Evolutionary conservation across 2,113 vertebrate species (phyloP).

Genomic region (Maccullochella peelii): DNA sequence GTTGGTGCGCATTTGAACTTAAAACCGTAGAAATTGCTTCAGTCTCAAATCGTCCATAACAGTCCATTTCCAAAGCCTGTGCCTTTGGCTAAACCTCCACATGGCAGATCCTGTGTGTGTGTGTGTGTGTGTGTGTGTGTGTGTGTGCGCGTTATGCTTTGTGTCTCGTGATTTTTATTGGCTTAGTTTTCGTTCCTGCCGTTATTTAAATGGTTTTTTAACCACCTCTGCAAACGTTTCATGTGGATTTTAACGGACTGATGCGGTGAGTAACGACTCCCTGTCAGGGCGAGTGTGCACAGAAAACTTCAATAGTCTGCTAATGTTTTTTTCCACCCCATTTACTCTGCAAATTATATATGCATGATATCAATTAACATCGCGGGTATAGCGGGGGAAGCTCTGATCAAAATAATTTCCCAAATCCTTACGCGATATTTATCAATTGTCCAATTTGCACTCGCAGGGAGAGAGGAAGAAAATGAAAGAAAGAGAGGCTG

Average conservation of each 20-base stretch:
- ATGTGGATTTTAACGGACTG: conserved; percentile 80
- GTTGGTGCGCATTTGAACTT: conserved; percentile 32
- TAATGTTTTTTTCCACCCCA: conserved; percentile 68
- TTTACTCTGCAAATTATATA: conserved; percentile 69
- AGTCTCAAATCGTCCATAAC: conserved; percentile 43
- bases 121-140: conserved; percentile 3
- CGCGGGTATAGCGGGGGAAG: conserved; percentile 6
- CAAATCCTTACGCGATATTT: conserved; percentile 37
- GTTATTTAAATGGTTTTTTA: conserved; percentile 71
- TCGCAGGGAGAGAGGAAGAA: background rate
- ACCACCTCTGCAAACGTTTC: conserved; percentile 66
- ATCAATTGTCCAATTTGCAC: conserved; percentile 51
- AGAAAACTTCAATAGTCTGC: conserved; percentile 64
- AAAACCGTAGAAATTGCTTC: conserved; percentile 36
- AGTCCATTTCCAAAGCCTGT: conserved; percentile 42
- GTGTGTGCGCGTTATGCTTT: conserved; percentile 19
- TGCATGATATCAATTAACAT: conserved; percentile 61
- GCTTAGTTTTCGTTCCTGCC: conserved; percentile 57
- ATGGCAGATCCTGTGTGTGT: background rate
- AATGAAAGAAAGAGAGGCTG: conserved; percentile 28
- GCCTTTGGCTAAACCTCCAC: conserved; percentile 18
- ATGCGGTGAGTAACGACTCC: conserved; percentile 77
- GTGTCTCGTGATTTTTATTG: conserved; percentile 63
- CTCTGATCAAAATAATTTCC: conserved; percentile 42
- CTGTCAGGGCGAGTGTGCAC: conserved; percentile 51